phyloP scores from a whole-genome alignment of 2,113 vertebrate genomes.

The Tapirus terrestris region DNA sequence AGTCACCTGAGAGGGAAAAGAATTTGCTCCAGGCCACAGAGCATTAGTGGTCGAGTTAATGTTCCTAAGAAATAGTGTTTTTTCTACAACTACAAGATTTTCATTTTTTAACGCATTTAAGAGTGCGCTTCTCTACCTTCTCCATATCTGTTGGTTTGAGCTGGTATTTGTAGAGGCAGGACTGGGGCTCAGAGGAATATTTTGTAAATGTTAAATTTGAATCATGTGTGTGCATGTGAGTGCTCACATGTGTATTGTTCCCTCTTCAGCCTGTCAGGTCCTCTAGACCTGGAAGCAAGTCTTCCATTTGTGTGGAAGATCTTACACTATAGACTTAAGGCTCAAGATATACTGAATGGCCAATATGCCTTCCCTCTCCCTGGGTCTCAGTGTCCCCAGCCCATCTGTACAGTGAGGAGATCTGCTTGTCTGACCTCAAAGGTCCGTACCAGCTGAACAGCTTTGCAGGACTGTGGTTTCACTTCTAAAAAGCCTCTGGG shows the following conservation, averaged over 20 bases:
- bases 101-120: neutral
- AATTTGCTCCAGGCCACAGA: neutral
- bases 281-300: neutral
- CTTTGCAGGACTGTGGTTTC: neutral
- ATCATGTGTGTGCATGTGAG: neutral
- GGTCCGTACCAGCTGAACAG: neutral
- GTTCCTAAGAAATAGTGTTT: neutral
- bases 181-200: neutral
- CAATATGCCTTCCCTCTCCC: neutral
- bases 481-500: neutral
- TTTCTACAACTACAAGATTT: slow-evolving; percentile 21
- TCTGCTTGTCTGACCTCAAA: neutral
- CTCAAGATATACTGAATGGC: neutral
- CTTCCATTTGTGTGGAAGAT: neutral
- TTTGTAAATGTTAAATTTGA: slow-evolving; percentile 33
- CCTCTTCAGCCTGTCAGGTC: neutral
- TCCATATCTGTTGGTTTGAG: slow-evolving; percentile 1
- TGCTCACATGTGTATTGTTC: neutral
- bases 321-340: neutral
- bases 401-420: neutral
- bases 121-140: neutral
- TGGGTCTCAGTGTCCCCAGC: neutral
- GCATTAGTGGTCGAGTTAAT: neutral
- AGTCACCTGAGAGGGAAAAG: neutral
- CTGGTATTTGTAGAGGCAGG: neutral